Evolutionary conservation across 2,888 invertebrate genomes (phyloP), one percentile per base, ranked within the genome.

Genomic region (Ischnura elegans): DNA sequence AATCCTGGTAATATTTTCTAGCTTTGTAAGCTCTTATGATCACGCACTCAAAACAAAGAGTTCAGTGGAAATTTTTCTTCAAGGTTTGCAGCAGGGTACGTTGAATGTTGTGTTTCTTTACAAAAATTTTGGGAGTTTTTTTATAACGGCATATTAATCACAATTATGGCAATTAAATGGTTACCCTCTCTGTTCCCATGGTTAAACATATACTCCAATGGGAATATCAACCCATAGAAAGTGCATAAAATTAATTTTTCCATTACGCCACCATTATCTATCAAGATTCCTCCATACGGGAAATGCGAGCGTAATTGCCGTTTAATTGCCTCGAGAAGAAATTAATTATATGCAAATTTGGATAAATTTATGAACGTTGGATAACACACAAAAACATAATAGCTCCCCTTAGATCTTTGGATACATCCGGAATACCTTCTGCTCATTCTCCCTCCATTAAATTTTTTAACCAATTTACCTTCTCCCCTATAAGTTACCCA

Each of bases 391-490:
- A 76, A 76, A 76, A 76, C 76, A 76, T 76, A 76, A 76, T 55
- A 61, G 90, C 36, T 90, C 61, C 43, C 51, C 51, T 19, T 51
- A 51, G 51, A 87, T 61, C 10, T 90, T 43, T 45, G 76, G 36
- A 36, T 76, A 36, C 13, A 36, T n/a, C 42, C 90, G 19, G 61
- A 43, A 43, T 87, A n/a, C 43, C 61, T 61, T 36, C 90, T 90
- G 43, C n/a, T 90, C 61, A 90, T 61, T 61, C 43, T 86, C 86
- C 90, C 61, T 29, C 42, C 61, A 10, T 2, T 19, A 61, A 13
- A 16, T 55, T 90, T 87, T 90, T 90, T 90, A 61, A 66, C 90
- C 90, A 90, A 90, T 90, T 90, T 90, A 90, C 90, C 55, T 90
- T 43, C 55, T 66, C 55, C 61, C 42, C 66, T 43, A 76, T 76